These are phyloP conservation scores for Tenodera sinensis DNA, from an alignment of 2,888 invertebrate genomes.

Conservation along the genomic window DNA sequence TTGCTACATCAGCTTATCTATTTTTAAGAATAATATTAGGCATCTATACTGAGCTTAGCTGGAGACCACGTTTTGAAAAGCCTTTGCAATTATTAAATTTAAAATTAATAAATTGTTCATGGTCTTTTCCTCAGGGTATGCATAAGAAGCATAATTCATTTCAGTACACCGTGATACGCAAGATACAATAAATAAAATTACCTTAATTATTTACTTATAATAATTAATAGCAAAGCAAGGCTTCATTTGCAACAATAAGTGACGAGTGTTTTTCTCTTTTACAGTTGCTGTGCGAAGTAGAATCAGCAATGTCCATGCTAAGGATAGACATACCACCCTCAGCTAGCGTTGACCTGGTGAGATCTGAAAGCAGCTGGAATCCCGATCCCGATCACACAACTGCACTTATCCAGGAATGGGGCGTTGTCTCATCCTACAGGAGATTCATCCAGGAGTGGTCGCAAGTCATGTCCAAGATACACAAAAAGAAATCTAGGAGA, in stretches of 20 bases:
- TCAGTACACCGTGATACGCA: no score
- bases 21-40: no score
- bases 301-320: slow-evolving; percentile 39
- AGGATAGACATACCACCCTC: slow-evolving; percentile 37
- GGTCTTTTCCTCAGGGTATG: no score
- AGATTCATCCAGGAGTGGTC: slow-evolving; percentile 45
- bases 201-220: no score
- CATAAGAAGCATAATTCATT: no score
- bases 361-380: slow-evolving; percentile 39
- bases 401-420: slow-evolving; percentile 44
- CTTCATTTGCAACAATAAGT: background rate
- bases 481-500: background rate
- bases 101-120: no score
- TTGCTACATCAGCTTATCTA: no score
- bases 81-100: no score
- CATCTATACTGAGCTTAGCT: no score
- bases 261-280: background rate
- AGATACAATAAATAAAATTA: no score
- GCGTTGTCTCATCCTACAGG: slow-evolving; percentile 43
- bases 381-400: slow-evolving; percentile 39
- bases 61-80: no score
- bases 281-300: slow-evolving; percentile 32
- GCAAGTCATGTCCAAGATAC: background rate
- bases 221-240: no score
- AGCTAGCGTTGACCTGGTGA: slow-evolving; percentile 38